Conservation (phyloP, 1,140 invertebrate species). For the Cyrtorhinus lividipennis region DNA sequence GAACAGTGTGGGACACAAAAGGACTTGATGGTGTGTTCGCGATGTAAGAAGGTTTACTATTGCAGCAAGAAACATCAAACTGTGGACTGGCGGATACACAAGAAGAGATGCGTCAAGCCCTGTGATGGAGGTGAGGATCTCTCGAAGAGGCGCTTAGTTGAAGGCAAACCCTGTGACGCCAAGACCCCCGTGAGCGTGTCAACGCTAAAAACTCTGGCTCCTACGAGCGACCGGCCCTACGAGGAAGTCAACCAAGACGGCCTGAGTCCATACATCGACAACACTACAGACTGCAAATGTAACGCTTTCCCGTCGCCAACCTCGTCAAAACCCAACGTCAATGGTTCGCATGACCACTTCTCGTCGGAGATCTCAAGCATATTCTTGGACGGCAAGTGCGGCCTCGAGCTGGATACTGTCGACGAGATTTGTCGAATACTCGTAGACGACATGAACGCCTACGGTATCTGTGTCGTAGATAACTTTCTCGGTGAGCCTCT, state of each 20-base stretch:
- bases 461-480: slow-evolving; percentile 83
- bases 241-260: background rate
- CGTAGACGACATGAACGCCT: slow-evolving; percentile 68
- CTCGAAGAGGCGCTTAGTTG: too few relatives aligned
- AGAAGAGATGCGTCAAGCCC: slow-evolving; percentile 37
- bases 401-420: slow-evolving; percentile 28
- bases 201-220: background rate
- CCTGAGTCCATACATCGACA: background rate
- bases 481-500: slow-evolving; percentile 71
- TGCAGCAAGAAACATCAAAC: slow-evolving; percentile 60
- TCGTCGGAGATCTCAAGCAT: background rate
- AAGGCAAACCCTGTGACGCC: too few relatives aligned
- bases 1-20: background rate
- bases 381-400: background rate
- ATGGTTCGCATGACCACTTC: background rate
- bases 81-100: slow-evolving; percentile 56
- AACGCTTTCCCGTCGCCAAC: background rate
- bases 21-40: slow-evolving; percentile 36
- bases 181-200: slow-evolving; percentile 5
- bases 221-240: background rate
- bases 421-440: slow-evolving; percentile 57
- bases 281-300: background rate
- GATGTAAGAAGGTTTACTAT: slow-evolving; percentile 51
- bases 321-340: too few relatives aligned
- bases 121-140: too few relatives aligned